Evolutionary conservation across 1,140 invertebrate species (phyloP).

Genomic region (Matsumurasca onukii): DNA sequence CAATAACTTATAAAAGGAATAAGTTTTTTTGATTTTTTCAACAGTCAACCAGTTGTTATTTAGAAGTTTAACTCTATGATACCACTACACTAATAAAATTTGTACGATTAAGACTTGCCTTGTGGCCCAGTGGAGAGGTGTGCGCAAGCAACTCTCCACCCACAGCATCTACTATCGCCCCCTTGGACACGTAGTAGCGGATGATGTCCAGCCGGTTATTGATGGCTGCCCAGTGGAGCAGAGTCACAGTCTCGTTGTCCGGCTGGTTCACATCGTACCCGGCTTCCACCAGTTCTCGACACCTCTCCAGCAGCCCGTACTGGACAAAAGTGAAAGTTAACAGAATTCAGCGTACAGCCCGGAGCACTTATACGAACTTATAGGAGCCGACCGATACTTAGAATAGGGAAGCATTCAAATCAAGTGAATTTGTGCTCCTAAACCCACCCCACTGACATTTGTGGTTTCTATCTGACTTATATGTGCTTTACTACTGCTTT

Average conservation of each 20-base stretch:
- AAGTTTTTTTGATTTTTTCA: no score
- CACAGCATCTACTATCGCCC: constrained; percentile 88
- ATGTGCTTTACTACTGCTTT: no score
- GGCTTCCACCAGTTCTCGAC: constrained; percentile 68
- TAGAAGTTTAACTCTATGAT: no score
- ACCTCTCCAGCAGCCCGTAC: constrained; percentile 39
- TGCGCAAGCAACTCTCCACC: constrained; percentile 94
- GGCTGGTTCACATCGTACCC: constrained; percentile 89
- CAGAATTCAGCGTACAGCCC: no score
- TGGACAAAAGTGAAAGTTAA: constrained; percentile 26
- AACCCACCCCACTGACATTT: no score
- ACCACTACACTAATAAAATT: no score
- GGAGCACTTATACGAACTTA: no score
- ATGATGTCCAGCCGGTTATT: constrained; percentile 95
- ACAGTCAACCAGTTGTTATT: no score
- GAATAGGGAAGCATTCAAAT: constrained; percentile 8
- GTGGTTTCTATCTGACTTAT: no score
- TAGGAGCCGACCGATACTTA: not conserved
- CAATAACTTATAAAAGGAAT: no score
- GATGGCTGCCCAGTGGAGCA: constrained; percentile 99
- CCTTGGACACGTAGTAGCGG: constrained; percentile 82
- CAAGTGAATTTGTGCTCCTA: constrained; percentile 2
- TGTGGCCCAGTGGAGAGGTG: constrained; percentile 97
- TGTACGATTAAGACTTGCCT: no score
- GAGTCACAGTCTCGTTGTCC: constrained; percentile 88